Conservation (phyloP, 2,888 invertebrate species). For the Tanytarsus gracilentus region DNA sequence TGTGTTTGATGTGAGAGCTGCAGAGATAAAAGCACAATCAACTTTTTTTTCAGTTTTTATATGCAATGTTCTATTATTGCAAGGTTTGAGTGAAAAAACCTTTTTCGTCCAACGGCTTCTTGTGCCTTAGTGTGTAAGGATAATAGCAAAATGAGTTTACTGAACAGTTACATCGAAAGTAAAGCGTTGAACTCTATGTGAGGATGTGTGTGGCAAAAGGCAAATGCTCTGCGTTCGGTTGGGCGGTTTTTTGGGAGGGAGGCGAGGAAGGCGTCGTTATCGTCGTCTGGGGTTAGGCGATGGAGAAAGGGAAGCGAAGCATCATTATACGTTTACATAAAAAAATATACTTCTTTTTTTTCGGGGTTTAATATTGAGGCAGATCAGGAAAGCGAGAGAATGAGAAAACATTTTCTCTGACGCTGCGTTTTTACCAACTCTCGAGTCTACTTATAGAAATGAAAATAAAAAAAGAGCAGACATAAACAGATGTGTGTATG, state of each 20-base stretch:
- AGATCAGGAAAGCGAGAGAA: conserved; percentile 15
- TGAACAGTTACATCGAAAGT: conserved; percentile 8
- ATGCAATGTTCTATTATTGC: too few relatives aligned
- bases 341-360: conserved; percentile 13
- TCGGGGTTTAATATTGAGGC: conserved; percentile 26
- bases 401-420: conserved; percentile 27
- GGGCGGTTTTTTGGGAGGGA: conserved; percentile 5
- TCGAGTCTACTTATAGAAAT: conserved; percentile 26
- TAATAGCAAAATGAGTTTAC: neutral
- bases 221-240: neutral
- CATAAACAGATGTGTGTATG: conserved; percentile 21
- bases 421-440: conserved; percentile 19
- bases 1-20: too few relatives aligned
- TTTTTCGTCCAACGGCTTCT: conserved; percentile 23
- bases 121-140: conserved; percentile 16
- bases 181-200: conserved; percentile 24
- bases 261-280: neutral
- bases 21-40: conserved; percentile 24
- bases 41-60: too few relatives aligned
- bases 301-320: conserved; percentile 6
- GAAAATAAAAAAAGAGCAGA: conserved; percentile 10
- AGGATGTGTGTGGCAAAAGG: conserved; percentile 2
- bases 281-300: neutral
- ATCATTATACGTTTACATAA: conserved; percentile 28
- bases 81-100: neutral